phyloP scores from a whole-genome alignment of 2,888 invertebrate genomes.

The Xanthostigma xanthostigma region DNA sequence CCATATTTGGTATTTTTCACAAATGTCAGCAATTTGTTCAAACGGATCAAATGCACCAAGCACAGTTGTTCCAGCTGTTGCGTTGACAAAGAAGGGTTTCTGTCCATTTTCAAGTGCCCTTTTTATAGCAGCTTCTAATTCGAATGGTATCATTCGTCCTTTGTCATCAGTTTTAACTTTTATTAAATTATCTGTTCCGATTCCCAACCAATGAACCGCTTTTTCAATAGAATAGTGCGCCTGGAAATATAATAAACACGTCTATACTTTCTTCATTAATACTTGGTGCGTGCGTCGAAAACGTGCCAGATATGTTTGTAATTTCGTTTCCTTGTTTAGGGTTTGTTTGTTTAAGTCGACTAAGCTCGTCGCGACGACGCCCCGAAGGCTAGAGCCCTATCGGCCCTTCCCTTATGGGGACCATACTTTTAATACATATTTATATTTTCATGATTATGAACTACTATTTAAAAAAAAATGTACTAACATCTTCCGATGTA shows the following conservation, averaged over 20 bases:
- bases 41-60: conserved; percentile 72
- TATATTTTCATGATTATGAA: no score
- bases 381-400: no score
- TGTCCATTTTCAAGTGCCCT: conserved; percentile 29
- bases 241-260: conserved; percentile 24
- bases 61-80: conserved; percentile 69
- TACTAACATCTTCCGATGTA: conserved; percentile 58
- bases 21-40: conserved; percentile 47
- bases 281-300: no score
- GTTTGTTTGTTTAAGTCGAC: no score
- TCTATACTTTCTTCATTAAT: no score
- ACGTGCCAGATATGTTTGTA: no score
- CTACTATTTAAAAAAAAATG: background rate
- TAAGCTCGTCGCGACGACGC: no score
- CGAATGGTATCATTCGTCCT: conserved; percentile 50
- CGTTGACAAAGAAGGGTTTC: conserved; percentile 54
- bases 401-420: no score
- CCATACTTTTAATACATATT: no score
- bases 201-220: conserved; percentile 67
- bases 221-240: conserved; percentile 73
- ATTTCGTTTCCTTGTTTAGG: no score
- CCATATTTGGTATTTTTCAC: conserved; percentile 54
- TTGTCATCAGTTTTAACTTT: conserved; percentile 47
- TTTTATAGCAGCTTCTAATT: conserved; percentile 42
- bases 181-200: conserved; percentile 60